Base-by-base conservation (phyloP, 2,888 invertebrate species). In the Plemyria rubiginata region DNA sequence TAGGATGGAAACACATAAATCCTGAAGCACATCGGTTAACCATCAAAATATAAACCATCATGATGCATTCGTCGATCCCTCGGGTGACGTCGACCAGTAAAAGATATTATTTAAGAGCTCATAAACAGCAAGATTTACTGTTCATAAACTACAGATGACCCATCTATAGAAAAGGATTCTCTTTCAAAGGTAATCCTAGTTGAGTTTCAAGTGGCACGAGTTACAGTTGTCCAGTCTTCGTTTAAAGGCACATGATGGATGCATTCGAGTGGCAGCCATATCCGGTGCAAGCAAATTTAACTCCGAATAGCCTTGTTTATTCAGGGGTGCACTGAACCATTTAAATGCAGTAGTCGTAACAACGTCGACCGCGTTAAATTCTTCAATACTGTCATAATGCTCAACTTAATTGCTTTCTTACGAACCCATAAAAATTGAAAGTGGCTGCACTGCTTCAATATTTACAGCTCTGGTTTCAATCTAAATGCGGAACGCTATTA, bases 241-340 rank as follows among this genome's bases (percentile, higher is more conserved):
- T 84, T 85, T 82, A 81, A 72, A 80, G 77, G 76, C 78, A 71
- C 77, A 83, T 85, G 89, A 87, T 87, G 86, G 88, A 90, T 87
- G 80, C 74, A 80, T 88, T 89, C 88, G 83, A 91, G 90, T 87
- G 88, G 85, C 87, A 82, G 86, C 81, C 85, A 87, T 90, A 89
- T 92, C 92, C 92, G 92, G 92, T 84, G 83, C 82, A 85, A 87
- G 90, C 90, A 89, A 90, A 90, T 89, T 92, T 88, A 90, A 90
- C 90, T 87, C 74, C 81, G 75, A 87, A 87, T 88, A 88, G 84
- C 78, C 84, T 80, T 92, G 91, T 92, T 92, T 91, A 91, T 89
- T 87, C 87, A 88, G 90, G 88, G 90, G 92, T 88, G 90, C 92
- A 90, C 73, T 90, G 92, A 91, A 91, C 91, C 87, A 91, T 88